Conservation (phyloP, 2,797 vertebrate species). For the Cyprinella venusta region DNA sequence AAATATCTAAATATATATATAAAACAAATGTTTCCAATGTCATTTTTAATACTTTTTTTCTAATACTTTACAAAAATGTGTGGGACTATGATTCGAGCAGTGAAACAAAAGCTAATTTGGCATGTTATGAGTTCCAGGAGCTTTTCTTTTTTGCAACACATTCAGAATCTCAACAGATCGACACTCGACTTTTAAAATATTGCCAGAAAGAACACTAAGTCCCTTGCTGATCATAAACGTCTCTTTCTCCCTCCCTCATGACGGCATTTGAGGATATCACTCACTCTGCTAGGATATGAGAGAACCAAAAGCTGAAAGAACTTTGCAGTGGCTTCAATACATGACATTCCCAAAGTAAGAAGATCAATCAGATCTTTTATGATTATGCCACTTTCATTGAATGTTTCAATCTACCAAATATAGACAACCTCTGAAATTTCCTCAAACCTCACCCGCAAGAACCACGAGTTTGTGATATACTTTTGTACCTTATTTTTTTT, state of each 20-base stretch:
- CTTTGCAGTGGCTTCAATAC: slow-evolving; percentile 84
- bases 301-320: slow-evolving; percentile 76
- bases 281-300: slow-evolving; percentile 77
- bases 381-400: slow-evolving; percentile 80
- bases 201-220: slow-evolving; percentile 54
- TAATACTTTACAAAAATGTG: not conserved
- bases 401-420: slow-evolving; percentile 81
- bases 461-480: slow-evolving; percentile 10
- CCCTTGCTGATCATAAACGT: slow-evolving; percentile 54
- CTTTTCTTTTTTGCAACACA: slow-evolving; percentile 49
- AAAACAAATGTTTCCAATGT: not conserved
- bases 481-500: slow-evolving; percentile 68
- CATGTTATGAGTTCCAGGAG: slow-evolving; percentile 49
- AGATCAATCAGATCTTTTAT: slow-evolving; percentile 80
- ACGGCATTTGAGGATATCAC: slow-evolving; percentile 81
- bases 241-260: slow-evolving; percentile 69
- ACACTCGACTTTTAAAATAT: slow-evolving; percentile 35
- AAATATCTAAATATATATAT: not conserved
- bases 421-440: slow-evolving; percentile 28
- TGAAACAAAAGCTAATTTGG: slow-evolving; percentile 2
- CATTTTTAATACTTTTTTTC: not conserved
- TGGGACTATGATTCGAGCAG: not conserved
- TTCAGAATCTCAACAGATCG: slow-evolving; percentile 50
- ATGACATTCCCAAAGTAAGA: slow-evolving; percentile 83
- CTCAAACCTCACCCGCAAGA: slow-evolving; percentile 32